Conservation (phyloP, 35 echinoderm and acorn worm genomes). For the Apostichopus japonicus region DNA sequence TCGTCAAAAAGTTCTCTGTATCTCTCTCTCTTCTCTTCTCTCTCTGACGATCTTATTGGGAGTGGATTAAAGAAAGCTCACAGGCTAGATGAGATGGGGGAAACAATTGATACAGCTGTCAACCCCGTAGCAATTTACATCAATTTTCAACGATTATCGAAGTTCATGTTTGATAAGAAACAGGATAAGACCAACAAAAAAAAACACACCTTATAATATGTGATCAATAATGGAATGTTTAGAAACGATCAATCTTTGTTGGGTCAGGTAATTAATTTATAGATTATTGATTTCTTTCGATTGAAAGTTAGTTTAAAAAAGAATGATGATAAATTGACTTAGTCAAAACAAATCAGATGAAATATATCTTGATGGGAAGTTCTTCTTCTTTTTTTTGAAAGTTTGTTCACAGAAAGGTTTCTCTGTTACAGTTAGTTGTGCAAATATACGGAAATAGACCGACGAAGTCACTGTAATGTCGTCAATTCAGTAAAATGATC, state of each 20-base stretch:
- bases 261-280: too few relatives aligned
- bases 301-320: too few relatives aligned
- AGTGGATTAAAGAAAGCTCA: background rate
- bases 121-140: background rate
- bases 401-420: too few relatives aligned
- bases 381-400: too few relatives aligned
- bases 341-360: too few relatives aligned
- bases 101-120: background rate
- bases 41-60: background rate
- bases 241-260: background rate
- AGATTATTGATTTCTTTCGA: too few relatives aligned
- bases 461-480: too few relatives aligned
- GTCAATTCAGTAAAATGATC: too few relatives aligned
- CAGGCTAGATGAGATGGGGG: background rate
- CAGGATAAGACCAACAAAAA: background rate
- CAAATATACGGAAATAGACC: too few relatives aligned
- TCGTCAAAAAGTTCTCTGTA: background rate
- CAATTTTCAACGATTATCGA: constrained; percentile 1
- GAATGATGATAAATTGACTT: too few relatives aligned
- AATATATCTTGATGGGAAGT: too few relatives aligned
- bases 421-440: too few relatives aligned
- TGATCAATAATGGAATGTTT: background rate
- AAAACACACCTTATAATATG: background rate
- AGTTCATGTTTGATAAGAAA: background rate
- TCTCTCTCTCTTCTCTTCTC: background rate